These are phyloP conservation scores for Aplidium turbinatum DNA, from an alignment of 23 tunicate species.

Conservation along the genomic window DNA sequence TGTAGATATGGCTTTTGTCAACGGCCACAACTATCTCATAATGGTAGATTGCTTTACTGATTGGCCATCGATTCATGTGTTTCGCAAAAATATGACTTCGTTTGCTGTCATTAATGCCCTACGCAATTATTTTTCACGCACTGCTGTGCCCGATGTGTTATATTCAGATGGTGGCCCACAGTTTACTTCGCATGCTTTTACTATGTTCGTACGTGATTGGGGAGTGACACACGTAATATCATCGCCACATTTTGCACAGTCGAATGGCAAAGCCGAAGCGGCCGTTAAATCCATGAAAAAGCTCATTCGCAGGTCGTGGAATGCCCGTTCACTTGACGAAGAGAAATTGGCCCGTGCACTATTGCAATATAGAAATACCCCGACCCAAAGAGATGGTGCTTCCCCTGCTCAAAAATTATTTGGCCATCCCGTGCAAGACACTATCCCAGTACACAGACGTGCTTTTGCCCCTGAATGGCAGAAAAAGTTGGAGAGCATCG, in stretches of 20 bases:
- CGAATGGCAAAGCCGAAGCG: too few species aligned
- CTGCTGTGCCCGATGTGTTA: conserved; percentile 20
- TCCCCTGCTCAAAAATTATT: too few species aligned
- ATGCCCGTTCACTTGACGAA: too few species aligned
- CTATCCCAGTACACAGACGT: too few species aligned
- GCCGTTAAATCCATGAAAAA: too few species aligned
- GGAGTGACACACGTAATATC: conserved; percentile 7
- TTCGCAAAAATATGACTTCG: conserved; percentile 1
- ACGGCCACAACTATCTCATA: not conserved
- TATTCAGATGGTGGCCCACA: conserved; percentile 20
- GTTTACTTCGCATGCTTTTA: not conserved
- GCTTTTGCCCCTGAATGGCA: too few species aligned
- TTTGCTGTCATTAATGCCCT: not conserved
- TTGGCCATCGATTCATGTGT: not conserved
- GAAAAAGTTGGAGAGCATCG: too few species aligned
- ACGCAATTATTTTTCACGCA: conserved; percentile 15
- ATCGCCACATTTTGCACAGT: not conserved
- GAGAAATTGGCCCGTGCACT: too few species aligned
- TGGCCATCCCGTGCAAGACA: too few species aligned
- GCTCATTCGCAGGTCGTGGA: too few species aligned
- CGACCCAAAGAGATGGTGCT: too few species aligned
- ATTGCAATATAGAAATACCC: too few species aligned
- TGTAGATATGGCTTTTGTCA: not conserved
- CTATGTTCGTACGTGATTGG: not conserved
- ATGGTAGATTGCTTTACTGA: conserved; percentile 3